phyloP scores from a whole-genome alignment of 2,888 invertebrate genomes.

The Meiosimyza decipiens region DNA sequence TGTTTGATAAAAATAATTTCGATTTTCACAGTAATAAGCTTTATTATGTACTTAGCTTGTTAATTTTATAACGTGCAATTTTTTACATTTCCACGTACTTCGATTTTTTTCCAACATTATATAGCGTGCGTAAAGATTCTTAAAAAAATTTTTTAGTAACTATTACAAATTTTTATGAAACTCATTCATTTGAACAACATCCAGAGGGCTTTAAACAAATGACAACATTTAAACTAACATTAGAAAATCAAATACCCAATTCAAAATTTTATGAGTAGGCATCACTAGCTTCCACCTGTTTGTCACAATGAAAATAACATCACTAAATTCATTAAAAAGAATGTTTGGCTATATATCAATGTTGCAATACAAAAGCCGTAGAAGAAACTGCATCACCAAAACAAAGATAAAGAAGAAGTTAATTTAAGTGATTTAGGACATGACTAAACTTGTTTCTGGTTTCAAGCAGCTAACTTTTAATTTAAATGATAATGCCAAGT shows the following conservation, averaged over 20 bases:
- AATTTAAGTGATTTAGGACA: constrained; percentile 19
- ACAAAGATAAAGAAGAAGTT: neutral
- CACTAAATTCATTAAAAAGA: neutral
- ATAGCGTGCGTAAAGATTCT: no score
- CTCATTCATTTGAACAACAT: no score
- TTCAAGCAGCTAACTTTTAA: neutral
- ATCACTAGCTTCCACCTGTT: neutral
- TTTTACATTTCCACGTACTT: no score
- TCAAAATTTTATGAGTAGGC: neutral
- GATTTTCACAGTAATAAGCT: no score
- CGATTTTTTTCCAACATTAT: no score
- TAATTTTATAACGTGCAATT: no score
- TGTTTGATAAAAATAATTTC: no score
- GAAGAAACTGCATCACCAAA: neutral
- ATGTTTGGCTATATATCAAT: neutral
- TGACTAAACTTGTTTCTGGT: neutral
- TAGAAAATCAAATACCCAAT: neutral
- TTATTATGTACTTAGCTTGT: no score
- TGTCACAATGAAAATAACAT: neutral
- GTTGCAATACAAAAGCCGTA: neutral
- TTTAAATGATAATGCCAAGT: neutral
- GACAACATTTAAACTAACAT: neutral
- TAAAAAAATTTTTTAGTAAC: no score
- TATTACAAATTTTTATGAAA: no score
- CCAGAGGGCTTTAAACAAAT: no score